These are phyloP conservation scores for Petroica traversi DNA, from an alignment of 2,113 vertebrate genomes.

Conservation along the genomic window DNA sequence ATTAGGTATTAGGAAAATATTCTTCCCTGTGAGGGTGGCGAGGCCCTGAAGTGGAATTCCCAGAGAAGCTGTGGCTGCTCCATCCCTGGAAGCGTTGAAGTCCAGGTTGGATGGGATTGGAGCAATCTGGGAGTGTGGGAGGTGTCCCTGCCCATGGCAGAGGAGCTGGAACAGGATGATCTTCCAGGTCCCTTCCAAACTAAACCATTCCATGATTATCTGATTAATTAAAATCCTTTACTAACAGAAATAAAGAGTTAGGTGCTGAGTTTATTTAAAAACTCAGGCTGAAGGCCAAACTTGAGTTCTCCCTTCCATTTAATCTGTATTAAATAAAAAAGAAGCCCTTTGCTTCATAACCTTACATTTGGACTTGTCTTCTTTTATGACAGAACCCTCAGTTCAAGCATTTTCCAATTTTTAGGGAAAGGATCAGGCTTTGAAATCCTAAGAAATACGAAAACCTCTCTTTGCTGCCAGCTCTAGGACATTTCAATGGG, in stretches of 20 bases:
- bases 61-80: not conserved
- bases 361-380: not conserved
- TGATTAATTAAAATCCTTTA: not conserved
- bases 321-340: not conserved
- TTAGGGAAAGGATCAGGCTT: not conserved
- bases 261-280: not conserved
- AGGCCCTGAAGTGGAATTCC: not conserved
- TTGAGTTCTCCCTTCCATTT: accelerated
- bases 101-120: not conserved
- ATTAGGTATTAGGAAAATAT: no score
- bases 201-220: not conserved
- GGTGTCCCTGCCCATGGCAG: not conserved
- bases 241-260: accelerated
- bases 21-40: no score
- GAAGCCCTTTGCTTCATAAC: not conserved
- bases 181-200: not conserved
- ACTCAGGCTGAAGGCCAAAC: not conserved
- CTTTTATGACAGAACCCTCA: not conserved
- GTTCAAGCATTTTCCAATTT: not conserved
- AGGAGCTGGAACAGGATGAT: not conserved
- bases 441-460: not conserved
- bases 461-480: not conserved
- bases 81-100: not conserved
- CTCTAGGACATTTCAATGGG: not conserved
- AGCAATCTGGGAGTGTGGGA: not conserved